A percentile compares a stretch with the other conserved stretches of the same genome.
Evolutionary conservation across 2,797 vertebrate species (phyloP).

Genomic region (Psittacula echo): DNA sequence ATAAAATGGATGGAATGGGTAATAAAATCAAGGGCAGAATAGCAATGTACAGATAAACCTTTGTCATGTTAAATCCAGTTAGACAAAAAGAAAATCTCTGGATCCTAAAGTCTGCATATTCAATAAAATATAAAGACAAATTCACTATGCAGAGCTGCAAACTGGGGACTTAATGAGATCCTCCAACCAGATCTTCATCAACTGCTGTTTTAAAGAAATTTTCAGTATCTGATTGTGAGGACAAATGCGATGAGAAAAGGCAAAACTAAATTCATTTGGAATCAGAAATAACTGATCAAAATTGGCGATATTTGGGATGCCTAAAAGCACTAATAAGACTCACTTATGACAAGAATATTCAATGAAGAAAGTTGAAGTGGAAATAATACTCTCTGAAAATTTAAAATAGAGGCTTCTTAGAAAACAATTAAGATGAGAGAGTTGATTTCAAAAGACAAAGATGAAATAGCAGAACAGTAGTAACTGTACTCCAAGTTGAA

Average conservation of each 20-base stretch:
- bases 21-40: neutral
- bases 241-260: neutral
- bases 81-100: neutral
- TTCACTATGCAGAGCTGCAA: neutral
- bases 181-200: neutral
- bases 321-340: neutral
- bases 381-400: neutral
- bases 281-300: neutral
- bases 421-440: constrained; percentile 6
- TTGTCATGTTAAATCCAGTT: neutral
- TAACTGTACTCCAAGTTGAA: neutral
- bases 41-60: neutral
- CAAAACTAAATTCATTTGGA: neutral
- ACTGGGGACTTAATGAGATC: neutral
- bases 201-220: neutral
- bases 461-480: neutral
- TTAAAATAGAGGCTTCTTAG: neutral
- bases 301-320: neutral
- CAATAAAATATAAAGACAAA: neutral
- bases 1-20: neutral
- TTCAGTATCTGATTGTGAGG: neutral
- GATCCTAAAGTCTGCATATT: neutral
- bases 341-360: neutral
- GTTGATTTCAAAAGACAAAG: neutral
- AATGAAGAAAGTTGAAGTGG: neutral